Percentiles rank a stretch among this genome's conserved stretches.
Evolutionary conservation across 2,888 invertebrate genomes (phyloP).

Genomic region (Torymus aiolomorphi): DNA sequence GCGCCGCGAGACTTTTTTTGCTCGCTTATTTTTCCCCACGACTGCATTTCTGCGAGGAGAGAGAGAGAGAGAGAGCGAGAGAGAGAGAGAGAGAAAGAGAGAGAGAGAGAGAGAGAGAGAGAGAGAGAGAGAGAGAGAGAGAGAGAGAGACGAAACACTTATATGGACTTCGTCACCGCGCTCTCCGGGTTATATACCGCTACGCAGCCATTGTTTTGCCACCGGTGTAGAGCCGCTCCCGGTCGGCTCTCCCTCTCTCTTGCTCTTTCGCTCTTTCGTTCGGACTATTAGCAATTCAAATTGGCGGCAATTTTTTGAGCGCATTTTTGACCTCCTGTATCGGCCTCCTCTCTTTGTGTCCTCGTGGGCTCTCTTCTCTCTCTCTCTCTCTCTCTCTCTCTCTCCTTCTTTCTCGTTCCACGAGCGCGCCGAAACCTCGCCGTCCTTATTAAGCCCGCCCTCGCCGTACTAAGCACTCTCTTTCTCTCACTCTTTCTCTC

Average conservation of each 20-base stretch:
- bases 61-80: conserved; percentile 41
- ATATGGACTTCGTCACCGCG: conserved; percentile 75
- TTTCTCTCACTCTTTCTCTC: conserved; percentile 45
- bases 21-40: conserved; percentile 71
- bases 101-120: conserved; percentile 49
- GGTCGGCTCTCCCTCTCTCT: conserved; percentile 1
- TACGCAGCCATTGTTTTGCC: conserved; percentile 74
- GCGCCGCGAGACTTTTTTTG: conserved; percentile 61
- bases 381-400: too few relatives aligned
- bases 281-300: conserved; percentile 75
- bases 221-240: conserved; percentile 64
- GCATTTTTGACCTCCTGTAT: conserved; percentile 76
- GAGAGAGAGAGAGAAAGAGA: conserved; percentile 64
- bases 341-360: conserved; percentile 68
- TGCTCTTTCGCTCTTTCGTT: conserved; percentile 61
- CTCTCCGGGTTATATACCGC: conserved; percentile 72
- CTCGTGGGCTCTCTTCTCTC: conserved; percentile 45
- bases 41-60: conserved; percentile 72
- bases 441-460: conserved; percentile 75
- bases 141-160: conserved; percentile 73
- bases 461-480: conserved; percentile 72
- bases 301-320: conserved; percentile 76
- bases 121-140: neutral
- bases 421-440: conserved; percentile 70
- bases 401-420: conserved; percentile 3